phyloP scores from a whole-genome alignment of 2,888 invertebrate genomes.

The Drosophila birchii region DNA sequence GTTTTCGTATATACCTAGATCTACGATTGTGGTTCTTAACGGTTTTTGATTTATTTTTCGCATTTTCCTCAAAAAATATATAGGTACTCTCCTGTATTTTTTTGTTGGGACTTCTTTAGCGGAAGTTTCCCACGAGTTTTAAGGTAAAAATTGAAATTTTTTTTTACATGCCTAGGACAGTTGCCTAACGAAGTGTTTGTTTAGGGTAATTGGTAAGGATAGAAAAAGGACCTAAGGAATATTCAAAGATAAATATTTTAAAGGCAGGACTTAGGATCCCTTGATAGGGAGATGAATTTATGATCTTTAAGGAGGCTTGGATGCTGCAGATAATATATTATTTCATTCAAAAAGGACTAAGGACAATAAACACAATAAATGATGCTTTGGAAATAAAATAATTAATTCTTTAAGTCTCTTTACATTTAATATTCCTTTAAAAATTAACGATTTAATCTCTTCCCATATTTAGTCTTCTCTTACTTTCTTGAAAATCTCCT shows the following conservation, averaged over 20 bases:
- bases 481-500: slow-evolving; percentile 1
- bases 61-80: slow-evolving; percentile 27
- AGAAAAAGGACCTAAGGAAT: not conserved
- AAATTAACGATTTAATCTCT: not conserved
- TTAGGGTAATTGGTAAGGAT: slow-evolving; percentile 39
- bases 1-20: slow-evolving; percentile 23
- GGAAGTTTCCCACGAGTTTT: slow-evolving; percentile 53
- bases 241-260: slow-evolving; percentile 1
- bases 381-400: no score
- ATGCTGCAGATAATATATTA: not conserved
- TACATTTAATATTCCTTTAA: not conserved
- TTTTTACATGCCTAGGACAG: slow-evolving; percentile 42
- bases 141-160: slow-evolving; percentile 38
- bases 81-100: not conserved
- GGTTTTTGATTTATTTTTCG: slow-evolving; percentile 44
- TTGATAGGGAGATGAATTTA: not conserved
- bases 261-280: not conserved
- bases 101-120: slow-evolving; percentile 14
- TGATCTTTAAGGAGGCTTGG: not conserved
- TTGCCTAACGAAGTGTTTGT: slow-evolving; percentile 36
- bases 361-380: no score
- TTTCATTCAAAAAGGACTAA: not conserved
- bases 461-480: not conserved
- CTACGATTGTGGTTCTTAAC: slow-evolving; percentile 32
- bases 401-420: not conserved